These are phyloP conservation scores for Hirudinaria manillensis DNA, from an alignment of 2,888 invertebrate species.

Conservation along the genomic window DNA sequence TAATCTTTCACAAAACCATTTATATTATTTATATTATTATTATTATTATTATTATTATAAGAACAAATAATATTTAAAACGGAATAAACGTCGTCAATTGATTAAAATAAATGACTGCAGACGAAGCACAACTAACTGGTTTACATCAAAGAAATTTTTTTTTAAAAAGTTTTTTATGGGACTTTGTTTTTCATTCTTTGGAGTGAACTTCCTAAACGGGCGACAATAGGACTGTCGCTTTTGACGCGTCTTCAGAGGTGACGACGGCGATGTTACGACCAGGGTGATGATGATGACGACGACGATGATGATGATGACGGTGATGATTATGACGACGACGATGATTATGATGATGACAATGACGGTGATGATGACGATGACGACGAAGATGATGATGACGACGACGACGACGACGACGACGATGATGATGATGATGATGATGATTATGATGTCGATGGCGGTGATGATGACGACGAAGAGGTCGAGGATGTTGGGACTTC, in stretches of 20 bases:
- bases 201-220: no score
- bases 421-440: slow-evolving; percentile 29
- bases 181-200: no score
- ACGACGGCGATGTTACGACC: neutral
- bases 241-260: neutral
- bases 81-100: no score
- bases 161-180: no score
- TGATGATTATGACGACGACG: slow-evolving; percentile 27
- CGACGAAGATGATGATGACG: slow-evolving; percentile 23
- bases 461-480: slow-evolving; percentile 22
- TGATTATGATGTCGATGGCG: slow-evolving; percentile 22
- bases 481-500: neutral
- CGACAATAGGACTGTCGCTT: no score
- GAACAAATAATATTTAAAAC: no score
- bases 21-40: no score
- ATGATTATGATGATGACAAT: slow-evolving; percentile 25
- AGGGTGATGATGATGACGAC: neutral
- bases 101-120: no score
- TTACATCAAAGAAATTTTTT: no score
- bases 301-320: slow-evolving; percentile 26
- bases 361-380: slow-evolving; percentile 24
- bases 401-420: slow-evolving; percentile 18
- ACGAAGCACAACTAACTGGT: no score
- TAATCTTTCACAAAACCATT: no score
- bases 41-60: no score